A percentile compares a stretch with the other conserved stretches of the same genome.
Evolutionary conservation across 2,797 vertebrate genomes (phyloP).

Genomic region (Pipistrellus pygmaeus): DNA sequence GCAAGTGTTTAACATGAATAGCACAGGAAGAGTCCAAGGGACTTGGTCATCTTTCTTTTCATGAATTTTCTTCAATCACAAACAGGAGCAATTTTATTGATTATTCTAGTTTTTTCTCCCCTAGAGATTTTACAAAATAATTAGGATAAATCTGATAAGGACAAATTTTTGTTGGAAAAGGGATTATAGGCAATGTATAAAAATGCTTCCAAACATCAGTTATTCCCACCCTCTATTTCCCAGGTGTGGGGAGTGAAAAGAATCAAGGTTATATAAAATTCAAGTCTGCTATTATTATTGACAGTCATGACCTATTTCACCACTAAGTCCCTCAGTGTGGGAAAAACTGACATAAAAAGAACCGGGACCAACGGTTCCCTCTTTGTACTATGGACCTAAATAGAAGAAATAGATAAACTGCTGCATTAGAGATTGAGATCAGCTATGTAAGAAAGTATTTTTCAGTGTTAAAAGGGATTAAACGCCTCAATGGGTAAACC

Average conservation of each 20-base stretch:
- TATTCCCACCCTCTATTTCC: conserved; percentile 1
- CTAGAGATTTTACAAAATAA: conserved; percentile 43
- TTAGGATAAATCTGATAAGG: conserved; percentile 22
- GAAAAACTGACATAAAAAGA: conserved; percentile 58
- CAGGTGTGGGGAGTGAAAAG: neutral
- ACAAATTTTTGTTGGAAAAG: conserved; percentile 3
- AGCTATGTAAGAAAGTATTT: conserved; percentile 51
- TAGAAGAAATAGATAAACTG: conserved; percentile 63
- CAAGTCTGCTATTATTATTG: conserved; percentile 18
- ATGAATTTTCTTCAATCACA: neutral
- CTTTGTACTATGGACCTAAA: conserved; percentile 28
- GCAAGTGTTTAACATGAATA: neutral
- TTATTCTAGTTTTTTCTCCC: conserved; percentile 18
- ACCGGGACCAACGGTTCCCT: conserved; percentile 39
- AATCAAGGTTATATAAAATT: conserved; percentile 55
- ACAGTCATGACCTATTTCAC: conserved; percentile 30
- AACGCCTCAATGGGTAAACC: neutral
- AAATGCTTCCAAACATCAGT: conserved; percentile 40
- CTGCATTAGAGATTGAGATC: conserved; percentile 50
- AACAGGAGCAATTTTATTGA: neutral
- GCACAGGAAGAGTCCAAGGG: neutral
- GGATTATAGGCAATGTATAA: neutral
- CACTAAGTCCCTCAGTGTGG: neutral
- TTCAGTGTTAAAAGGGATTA: conserved; percentile 29
- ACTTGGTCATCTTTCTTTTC: neutral